Evolutionary conservation across 2,113 vertebrate genomes (phyloP).

Genomic region (Triplophysa tibetana): DNA sequence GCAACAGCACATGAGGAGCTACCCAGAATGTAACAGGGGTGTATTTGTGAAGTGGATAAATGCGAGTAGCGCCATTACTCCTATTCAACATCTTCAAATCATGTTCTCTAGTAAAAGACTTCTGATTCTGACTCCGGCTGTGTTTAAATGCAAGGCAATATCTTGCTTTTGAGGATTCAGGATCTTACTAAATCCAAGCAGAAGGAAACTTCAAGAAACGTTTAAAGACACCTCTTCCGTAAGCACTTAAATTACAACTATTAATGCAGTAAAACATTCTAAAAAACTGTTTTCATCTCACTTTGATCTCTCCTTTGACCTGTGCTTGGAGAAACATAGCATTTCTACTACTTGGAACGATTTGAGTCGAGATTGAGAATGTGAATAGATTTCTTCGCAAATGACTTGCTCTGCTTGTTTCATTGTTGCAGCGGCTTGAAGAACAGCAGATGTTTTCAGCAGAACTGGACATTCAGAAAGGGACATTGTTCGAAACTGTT

Average conservation of each 20-base stretch:
- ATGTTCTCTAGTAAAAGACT: background rate
- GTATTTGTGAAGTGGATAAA: constrained; percentile 16
- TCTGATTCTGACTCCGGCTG: background rate
- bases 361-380: background rate
- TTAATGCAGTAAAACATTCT: background rate
- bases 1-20: constrained; percentile 86
- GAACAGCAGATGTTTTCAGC: constrained; percentile 30
- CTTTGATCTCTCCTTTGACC: background rate
- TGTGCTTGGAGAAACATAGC: background rate
- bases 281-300: background rate
- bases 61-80: constrained; percentile 8
- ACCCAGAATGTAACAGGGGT: background rate
- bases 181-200: background rate
- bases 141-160: background rate
- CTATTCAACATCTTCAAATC: constrained; percentile 8
- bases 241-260: background rate
- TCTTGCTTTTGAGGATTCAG: no score
- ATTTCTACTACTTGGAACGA: background rate
- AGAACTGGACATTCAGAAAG: constrained; percentile 34
- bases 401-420: constrained; percentile 14
- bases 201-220: background rate
- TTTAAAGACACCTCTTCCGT: background rate
- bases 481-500: background rate
- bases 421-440: constrained; percentile 7
- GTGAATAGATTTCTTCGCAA: background rate